These are phyloP conservation scores for Drosophila auraria DNA, from an alignment of 1,140 invertebrate species.

Conservation along the genomic window DNA sequence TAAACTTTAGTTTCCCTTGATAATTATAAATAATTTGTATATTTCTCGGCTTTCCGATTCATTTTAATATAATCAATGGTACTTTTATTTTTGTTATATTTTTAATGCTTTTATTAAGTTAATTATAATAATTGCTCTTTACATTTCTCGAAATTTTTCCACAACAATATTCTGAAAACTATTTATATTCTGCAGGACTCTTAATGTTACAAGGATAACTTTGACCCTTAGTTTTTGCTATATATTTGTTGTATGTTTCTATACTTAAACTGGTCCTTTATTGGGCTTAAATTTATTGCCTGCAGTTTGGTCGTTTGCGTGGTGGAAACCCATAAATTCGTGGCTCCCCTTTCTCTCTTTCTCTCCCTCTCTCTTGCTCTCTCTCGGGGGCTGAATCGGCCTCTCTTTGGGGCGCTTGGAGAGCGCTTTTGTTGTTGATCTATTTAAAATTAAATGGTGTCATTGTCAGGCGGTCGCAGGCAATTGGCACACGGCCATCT, in stretches of 20 bases:
- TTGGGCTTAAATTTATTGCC: slow-evolving; percentile 57
- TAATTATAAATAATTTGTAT: no score
- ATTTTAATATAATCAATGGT: no score
- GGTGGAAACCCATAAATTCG: slow-evolving; percentile 61
- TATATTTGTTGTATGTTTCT: slow-evolving; percentile 36
- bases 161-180: neutral
- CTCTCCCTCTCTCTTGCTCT: slow-evolving; percentile 1
- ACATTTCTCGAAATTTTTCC: no score
- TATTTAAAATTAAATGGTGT: slow-evolving; percentile 73
- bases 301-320: slow-evolving; percentile 53
- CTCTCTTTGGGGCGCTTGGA: neutral
- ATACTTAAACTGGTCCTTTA: slow-evolving; percentile 34
- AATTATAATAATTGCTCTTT: no score
- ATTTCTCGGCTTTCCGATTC: no score
- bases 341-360: slow-evolving; percentile 14
- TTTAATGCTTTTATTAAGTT: neutral
- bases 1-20: no score
- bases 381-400: neutral
- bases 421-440: slow-evolving; percentile 52
- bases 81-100: neutral
- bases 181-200: neutral
- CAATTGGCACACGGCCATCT: slow-evolving; percentile 35
- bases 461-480: slow-evolving; percentile 58
- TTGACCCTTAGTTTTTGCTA: slow-evolving; percentile 4
- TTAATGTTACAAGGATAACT: slow-evolving; percentile 10